Evolutionary conservation across 2,888 invertebrate genomes (phyloP), one percentile per base, ranked within the genome.

Genomic region (Rhagophthalmus giganteus): DNA sequence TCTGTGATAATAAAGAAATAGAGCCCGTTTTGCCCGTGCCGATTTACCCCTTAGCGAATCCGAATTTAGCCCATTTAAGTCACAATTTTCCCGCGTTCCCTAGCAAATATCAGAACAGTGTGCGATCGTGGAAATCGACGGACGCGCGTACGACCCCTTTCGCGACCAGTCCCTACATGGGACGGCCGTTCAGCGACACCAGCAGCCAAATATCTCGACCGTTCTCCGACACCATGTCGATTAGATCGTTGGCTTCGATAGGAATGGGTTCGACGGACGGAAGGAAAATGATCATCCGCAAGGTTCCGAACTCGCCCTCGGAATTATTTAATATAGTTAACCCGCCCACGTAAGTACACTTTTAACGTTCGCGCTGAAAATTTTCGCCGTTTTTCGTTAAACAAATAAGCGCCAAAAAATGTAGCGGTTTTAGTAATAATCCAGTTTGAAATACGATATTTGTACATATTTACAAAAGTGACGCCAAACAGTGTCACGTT

Each of bases 191-290:
- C 13, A 63, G 69, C 45, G 88, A 88, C 59, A 78, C 77, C 56
- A 79, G 81, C 58, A 81, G 80, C 64, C 78, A 80, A 56, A 73
- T 78, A 57, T 63, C 69, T 11, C 69, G 68, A 55, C 70, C 67
- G 3, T 78, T 75, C 61, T 77, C 80, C 40, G 88, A 88, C 76
- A 85, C 85, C 33, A 83, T 85, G 20, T 89, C 89, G 20, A 82
- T 89, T 57, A 79, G 88, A 57, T 90, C 90, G 33, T 81, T 90
- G 64, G 88, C 90, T 46, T 90, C 90, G 38, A 89, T 91, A 62
- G 90, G 90, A 38, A 87, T 92, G 84, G 92, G 92, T 20, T 91
- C 90, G 56, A 91, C 91, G 28, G 91, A 92, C 75, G 92, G 92
- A 33, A 83, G 87, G 64, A 88, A 88, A 77, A 82, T 92, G 81